Evolutionary conservation across 2,888 invertebrate genomes (phyloP).

Genomic region (Aleiodes leptofemur): DNA sequence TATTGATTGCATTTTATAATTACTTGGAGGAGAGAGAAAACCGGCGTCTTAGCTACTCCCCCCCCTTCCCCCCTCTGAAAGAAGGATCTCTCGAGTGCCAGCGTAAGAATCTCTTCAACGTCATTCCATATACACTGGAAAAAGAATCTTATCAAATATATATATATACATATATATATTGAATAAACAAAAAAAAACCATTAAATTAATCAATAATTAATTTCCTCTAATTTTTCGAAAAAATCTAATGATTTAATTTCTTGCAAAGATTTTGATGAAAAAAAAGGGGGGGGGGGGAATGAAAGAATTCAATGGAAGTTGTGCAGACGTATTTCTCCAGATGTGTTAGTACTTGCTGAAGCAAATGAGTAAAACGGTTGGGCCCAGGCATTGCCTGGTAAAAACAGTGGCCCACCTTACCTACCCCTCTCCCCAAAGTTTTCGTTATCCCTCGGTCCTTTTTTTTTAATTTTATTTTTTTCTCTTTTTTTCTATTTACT

Average conservation of each 20-base stretch:
- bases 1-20: conserved; percentile 76
- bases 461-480: conserved; percentile 58
- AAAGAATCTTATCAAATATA: neutral
- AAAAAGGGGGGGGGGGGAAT: neutral
- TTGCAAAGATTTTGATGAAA: conserved; percentile 2
- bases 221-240: no score
- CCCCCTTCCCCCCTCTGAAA: no score
- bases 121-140: conserved; percentile 1
- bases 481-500: conserved; percentile 51
- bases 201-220: neutral
- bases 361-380: conserved; percentile 31
- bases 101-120: conserved; percentile 16
- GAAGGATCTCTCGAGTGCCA: conserved; percentile 12
- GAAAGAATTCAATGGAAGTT: conserved; percentile 17
- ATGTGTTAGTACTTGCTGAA: conserved; percentile 29
- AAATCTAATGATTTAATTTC: conserved; percentile 7
- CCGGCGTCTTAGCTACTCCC: conserved; percentile 71
- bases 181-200: neutral
- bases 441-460: conserved; percentile 38
- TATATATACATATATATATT: no score
- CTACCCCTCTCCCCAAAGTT: conserved; percentile 24
- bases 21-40: conserved; percentile 68
- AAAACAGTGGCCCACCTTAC: conserved; percentile 33
- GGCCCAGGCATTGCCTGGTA: conserved; percentile 25
- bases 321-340: conserved; percentile 14